These are phyloP conservation scores for Pholis gunnellus DNA, from an alignment of 2,113 vertebrate genomes.

Conservation along the genomic window DNA sequence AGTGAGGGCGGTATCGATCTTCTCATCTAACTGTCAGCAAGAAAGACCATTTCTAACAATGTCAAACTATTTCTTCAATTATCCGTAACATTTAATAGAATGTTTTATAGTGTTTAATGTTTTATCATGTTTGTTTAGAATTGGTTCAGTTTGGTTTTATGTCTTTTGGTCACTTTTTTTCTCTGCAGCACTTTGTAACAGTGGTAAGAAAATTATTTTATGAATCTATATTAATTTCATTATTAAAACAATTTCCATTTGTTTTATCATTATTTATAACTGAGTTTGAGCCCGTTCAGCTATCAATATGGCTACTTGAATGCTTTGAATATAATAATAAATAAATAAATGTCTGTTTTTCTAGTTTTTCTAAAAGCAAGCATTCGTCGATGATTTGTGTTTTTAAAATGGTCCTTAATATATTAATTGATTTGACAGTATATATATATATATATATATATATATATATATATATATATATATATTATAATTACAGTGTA, in stretches of 20 bases:
- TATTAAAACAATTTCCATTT: neutral
- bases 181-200: neutral
- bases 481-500: neutral
- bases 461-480: neutral
- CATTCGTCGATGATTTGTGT: too few species aligned
- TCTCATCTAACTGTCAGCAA: neutral
- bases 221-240: neutral
- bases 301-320: neutral
- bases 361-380: neutral
- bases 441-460: neutral
- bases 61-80: neutral
- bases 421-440: neutral
- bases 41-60: neutral
- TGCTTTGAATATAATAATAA: neutral
- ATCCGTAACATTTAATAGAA: neutral
- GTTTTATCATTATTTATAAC: neutral
- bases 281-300: neutral
- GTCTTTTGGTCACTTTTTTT: neutral
- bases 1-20: neutral
- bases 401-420: neutral
- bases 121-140: neutral
- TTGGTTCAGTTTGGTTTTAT: neutral
- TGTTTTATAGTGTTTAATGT: neutral
- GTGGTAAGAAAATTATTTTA: neutral
- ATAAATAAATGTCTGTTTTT: neutral